These are phyloP conservation scores for Patagioenas fasciata DNA, from an alignment of 2,113 vertebrate genomes.

Conservation along the genomic window DNA sequence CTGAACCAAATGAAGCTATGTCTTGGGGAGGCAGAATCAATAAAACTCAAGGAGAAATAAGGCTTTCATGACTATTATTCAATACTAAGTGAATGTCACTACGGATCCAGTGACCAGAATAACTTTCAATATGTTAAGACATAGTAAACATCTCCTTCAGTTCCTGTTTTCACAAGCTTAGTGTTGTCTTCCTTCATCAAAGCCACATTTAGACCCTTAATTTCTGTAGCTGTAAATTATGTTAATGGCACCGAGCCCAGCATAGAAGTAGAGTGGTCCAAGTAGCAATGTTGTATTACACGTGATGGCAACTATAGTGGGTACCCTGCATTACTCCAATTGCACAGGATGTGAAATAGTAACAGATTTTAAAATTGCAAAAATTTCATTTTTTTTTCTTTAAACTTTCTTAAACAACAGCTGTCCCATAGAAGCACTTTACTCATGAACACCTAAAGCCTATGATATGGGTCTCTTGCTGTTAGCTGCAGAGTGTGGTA, in stretches of 20 bases:
- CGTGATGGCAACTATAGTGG: neutral
- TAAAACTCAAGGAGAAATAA: neutral
- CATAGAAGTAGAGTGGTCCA: neutral
- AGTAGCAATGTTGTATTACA: neutral
- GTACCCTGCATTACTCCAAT: neutral
- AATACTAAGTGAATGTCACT: neutral
- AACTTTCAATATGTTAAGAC: neutral
- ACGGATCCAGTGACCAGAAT: neutral
- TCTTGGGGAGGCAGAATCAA: neutral
- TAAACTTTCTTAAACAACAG: neutral
- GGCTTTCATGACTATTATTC: neutral
- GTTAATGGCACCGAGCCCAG: neutral
- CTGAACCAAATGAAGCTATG: neutral
- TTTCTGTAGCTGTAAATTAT: slow-evolving; percentile 12
- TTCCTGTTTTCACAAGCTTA: slow-evolving; percentile 2
- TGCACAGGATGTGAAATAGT: neutral
- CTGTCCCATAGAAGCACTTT: neutral
- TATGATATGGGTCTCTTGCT: neutral
- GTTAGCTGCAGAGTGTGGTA: neutral
- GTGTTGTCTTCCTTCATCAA: slow-evolving; percentile 30
- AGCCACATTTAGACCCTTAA: neutral
- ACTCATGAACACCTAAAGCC: neutral
- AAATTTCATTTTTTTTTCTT: neutral
- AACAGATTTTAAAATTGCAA: neutral
- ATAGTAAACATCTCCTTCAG: neutral